Evolutionary conservation across 2,113 vertebrate genomes (phyloP), one percentile per base, ranked within the genome.

Genomic region (Pipra filicauda): DNA sequence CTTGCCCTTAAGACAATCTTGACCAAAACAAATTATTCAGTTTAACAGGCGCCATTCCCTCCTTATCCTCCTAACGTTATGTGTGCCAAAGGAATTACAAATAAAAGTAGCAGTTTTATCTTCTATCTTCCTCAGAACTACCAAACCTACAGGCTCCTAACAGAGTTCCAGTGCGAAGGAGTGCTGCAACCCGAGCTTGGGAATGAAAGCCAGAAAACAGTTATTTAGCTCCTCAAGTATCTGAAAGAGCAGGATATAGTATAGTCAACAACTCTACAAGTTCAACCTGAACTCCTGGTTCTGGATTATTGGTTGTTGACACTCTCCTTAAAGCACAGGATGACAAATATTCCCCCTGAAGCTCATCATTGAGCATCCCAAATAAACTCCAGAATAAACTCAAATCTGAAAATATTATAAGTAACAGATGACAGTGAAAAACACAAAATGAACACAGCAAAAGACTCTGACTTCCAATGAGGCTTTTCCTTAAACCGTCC

Each of bases 1-100:
- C 52, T 75, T 61, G 67, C 31, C 82, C 82, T 90, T 91, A 84
- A 71, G 48, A 74, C 49, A 83, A 52, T 55, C 85, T 79, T 71
- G 72, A 92, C 58, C 64, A 92, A 95, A 94, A 93, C 82, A 97
- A 93, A 94, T 58, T 51, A 76, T 11, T 33, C 75, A 48, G 51
- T 74, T 85, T 86, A 92, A 86, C 43, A 88, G 86, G 79, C 72
- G 58, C 26, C 23, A 0, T 69, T 86, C 64, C 37, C 79, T 80
- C 49, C 67, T 90, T 61, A 85, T 70, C 69, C 83, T 79, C 54
- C 2, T 5, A 82, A 85, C 0, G 1, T 46, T 73, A 23, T 9
- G 55, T 44, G 35, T 61, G 58, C 15, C 92, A 79, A 85, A 91
- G 62, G 82, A 88, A 75, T 41, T 10, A 72, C 74, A 82, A 88